Conservation (phyloP, 2,797 vertebrate genomes). For the Gobionotothen gibberifrons region DNA sequence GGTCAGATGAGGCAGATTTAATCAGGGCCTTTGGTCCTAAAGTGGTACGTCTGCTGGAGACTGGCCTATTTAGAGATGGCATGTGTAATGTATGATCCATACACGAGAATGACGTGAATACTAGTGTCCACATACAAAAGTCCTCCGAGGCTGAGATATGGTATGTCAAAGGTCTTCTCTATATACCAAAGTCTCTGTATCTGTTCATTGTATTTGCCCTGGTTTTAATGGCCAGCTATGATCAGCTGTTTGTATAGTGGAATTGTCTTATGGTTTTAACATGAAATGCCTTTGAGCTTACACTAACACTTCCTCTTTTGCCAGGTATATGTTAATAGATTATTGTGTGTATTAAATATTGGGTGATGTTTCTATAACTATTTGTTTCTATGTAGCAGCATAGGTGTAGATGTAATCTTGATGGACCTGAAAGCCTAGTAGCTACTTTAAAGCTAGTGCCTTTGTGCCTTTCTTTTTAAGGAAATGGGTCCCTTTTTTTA, state of each 20-base stretch:
- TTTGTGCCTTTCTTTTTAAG: conserved; percentile 73
- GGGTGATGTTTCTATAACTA: conserved; percentile 40
- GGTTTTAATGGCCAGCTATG: conserved; percentile 56
- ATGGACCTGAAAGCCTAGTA: conserved; percentile 72
- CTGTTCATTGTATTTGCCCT: conserved; percentile 49
- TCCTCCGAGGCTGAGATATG: conserved; percentile 39
- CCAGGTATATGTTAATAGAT: conserved; percentile 34
- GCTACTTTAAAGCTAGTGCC: conserved; percentile 73
- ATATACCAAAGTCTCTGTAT: conserved; percentile 74
- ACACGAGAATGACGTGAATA: conserved; percentile 20
- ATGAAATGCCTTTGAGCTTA: conserved; percentile 50
- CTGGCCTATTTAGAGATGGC: conserved; percentile 21
- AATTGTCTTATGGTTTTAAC: conserved; percentile 53
- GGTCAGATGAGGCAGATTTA: conserved; percentile 31
- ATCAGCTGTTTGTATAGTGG: conserved; percentile 38
- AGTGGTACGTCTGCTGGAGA: conserved; percentile 21
- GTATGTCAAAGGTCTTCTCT: conserved; percentile 59
- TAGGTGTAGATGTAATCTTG: conserved; percentile 57
- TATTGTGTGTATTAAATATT: conserved; percentile 22
- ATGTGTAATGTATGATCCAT: conserved; percentile 44
- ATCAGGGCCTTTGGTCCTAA: conserved; percentile 18
- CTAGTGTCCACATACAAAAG: conserved; percentile 36
- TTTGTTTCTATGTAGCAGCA: conserved; percentile 59
- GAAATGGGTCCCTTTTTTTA: conserved; percentile 56
- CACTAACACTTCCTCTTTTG: conserved; percentile 41